Conservation (phyloP, 1,140 invertebrate species). For the Arion vulgaris region DNA sequence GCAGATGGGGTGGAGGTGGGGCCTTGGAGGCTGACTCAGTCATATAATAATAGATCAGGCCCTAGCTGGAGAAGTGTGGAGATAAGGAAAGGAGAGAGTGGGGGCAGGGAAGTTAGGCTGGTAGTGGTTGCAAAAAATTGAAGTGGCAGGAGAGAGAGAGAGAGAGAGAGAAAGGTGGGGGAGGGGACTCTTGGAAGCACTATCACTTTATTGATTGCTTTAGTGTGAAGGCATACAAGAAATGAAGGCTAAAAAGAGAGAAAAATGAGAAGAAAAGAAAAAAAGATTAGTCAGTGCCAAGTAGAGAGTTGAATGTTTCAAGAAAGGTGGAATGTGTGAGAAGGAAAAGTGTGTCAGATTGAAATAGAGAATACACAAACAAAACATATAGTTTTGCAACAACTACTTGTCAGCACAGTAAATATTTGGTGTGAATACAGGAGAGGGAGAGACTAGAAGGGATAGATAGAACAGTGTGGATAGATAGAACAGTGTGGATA, state of each 20-base stretch:
- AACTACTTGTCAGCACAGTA: not conserved
- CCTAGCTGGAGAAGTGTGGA: not conserved
- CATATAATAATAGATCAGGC: conserved; percentile 13
- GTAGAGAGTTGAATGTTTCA: not conserved
- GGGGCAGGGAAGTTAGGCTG: conserved; percentile 8
- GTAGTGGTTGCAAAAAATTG: not conserved
- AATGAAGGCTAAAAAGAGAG: conserved; percentile 11
- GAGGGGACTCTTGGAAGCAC: not conserved
- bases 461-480: not conserved
- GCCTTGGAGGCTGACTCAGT: not conserved
- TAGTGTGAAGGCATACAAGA: too few species aligned
- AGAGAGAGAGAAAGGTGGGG: not conserved
- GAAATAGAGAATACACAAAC: not conserved
- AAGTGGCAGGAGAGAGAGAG: not conserved
- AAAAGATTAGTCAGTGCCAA: not conserved
- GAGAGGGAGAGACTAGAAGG: not conserved
- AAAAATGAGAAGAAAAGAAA: conserved; percentile 1
- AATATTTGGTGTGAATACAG: not conserved
- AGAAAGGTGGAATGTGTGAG: not conserved
- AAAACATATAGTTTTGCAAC: not conserved
- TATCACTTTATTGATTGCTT: conserved; percentile 9
- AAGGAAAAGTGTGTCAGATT: not conserved
- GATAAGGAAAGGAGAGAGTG: not conserved
- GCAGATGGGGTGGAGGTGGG: too few species aligned
- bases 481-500: too few species aligned